phyloP scores from a whole-genome alignment of 2,888 invertebrate genomes.

The Syrphus vitripennis region DNA sequence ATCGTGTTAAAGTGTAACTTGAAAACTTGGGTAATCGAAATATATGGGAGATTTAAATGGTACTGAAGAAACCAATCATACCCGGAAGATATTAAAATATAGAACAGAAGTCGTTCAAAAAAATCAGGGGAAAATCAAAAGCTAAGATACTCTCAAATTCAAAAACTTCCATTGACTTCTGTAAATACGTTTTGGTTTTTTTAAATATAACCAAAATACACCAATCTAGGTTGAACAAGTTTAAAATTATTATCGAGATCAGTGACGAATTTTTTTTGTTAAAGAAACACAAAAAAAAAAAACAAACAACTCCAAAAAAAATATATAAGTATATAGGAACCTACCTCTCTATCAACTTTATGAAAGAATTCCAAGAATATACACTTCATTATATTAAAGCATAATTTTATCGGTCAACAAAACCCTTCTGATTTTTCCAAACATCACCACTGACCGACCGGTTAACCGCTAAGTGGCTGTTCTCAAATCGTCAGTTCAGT shows the following conservation, averaged over 20 bases:
- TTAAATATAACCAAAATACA: too few species aligned
- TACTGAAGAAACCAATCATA: too few species aligned
- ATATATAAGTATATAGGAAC: background rate
- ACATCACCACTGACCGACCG: conserved; percentile 22
- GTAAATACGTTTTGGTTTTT: too few species aligned
- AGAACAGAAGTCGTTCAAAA: too few species aligned
- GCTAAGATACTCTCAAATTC: too few species aligned
- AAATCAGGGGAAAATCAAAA: too few species aligned
- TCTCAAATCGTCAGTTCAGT: conserved; percentile 17
- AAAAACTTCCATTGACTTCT: too few species aligned
- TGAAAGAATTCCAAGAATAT: conserved; percentile 27
- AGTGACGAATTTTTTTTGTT: background rate
- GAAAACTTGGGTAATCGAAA: too few species aligned
- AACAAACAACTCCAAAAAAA: background rate
- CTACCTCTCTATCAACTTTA: background rate
- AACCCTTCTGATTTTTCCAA: conserved; percentile 20
- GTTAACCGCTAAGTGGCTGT: conserved; percentile 44
- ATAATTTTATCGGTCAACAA: conserved; percentile 56
- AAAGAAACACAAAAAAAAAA: background rate
- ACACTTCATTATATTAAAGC: conserved; percentile 12
- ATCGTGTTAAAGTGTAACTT: too few species aligned
- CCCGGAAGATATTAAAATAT: too few species aligned
- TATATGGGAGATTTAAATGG: too few species aligned
- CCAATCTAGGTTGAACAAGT: background rate
- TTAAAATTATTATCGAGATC: background rate